These are phyloP conservation scores for Nematopogon swammerdamellus DNA, from an alignment of 2,888 invertebrate species.

Conservation along the genomic window DNA sequence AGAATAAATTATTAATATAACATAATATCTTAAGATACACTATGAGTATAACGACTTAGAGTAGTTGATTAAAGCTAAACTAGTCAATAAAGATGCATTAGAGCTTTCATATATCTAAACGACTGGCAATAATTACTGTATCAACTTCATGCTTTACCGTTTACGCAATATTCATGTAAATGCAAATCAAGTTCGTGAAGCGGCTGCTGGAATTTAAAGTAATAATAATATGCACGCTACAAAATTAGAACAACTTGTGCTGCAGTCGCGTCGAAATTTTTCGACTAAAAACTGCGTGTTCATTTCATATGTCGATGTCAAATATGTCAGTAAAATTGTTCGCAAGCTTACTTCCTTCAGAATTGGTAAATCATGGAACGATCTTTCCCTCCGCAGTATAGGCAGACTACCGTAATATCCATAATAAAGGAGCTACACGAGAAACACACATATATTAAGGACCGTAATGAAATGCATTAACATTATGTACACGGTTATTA, in stretches of 20 bases:
- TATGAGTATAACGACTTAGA: no score
- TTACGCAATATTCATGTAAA: neutral
- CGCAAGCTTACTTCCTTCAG: slow-evolving; percentile 71
- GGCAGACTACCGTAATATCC: slow-evolving; percentile 69
- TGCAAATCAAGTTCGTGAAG: neutral
- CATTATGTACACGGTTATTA: slow-evolving; percentile 2
- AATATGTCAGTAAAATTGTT: neutral
- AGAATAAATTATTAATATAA: no score
- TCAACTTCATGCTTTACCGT: neutral
- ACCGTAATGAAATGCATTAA: slow-evolving; percentile 7
- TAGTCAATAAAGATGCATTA: no score
- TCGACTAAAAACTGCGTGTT: neutral
- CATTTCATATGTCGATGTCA: neutral
- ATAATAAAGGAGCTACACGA: slow-evolving; percentile 66
- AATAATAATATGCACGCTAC: neutral
- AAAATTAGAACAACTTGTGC: neutral
- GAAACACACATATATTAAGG: slow-evolving; percentile 25
- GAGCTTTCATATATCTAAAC: neutral
- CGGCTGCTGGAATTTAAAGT: neutral
- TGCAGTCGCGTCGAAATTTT: neutral
- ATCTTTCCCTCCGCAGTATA: slow-evolving; percentile 72
- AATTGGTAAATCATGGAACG: slow-evolving; percentile 74
- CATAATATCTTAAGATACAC: no score
- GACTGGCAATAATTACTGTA: neutral
- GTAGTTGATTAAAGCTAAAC: no score